Evolutionary conservation across 2,113 vertebrate species (phyloP).

Genomic region (Oxygymnocypris stewartii): DNA sequence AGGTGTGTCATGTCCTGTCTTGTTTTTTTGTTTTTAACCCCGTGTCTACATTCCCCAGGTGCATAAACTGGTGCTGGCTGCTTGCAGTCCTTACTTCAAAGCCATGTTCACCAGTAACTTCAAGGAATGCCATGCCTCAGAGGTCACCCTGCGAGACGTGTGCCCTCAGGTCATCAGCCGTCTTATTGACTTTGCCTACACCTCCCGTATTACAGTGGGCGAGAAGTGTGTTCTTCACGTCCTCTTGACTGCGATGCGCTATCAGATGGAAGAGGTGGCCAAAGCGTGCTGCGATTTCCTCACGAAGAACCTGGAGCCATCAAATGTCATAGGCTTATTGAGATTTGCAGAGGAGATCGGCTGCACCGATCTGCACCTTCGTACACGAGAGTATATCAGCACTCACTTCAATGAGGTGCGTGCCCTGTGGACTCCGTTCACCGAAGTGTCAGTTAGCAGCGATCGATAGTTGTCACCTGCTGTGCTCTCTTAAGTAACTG

Average conservation of each 20-base stretch:
- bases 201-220: constrained; percentile 78
- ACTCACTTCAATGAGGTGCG: constrained; percentile 82
- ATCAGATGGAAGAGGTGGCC: constrained; percentile 80
- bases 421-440: background rate
- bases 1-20: background rate
- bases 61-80: constrained; percentile 80
- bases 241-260: constrained; percentile 80
- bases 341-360: constrained; percentile 80
- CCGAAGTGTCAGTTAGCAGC: constrained; percentile 6
- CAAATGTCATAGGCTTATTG: constrained; percentile 80
- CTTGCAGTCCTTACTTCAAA: constrained; percentile 81
- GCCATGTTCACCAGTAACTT: constrained; percentile 86
- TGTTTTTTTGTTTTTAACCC: background rate
- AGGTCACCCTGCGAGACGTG: constrained; percentile 77
- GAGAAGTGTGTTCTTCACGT: constrained; percentile 79
- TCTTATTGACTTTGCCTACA: constrained; percentile 83
- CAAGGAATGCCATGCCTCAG: constrained; percentile 73
- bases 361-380: constrained; percentile 73
- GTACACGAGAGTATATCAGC: constrained; percentile 78
- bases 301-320: constrained; percentile 75
- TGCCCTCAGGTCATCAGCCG: constrained; percentile 77
- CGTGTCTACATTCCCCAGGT: constrained; percentile 63
- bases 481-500: constrained; percentile 21
- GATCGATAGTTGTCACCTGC: constrained; percentile 31
- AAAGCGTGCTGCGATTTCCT: constrained; percentile 82